phyloP scores from a whole-genome alignment of 2,113 vertebrate species.

The Cyprinodon brontotheroides region DNA sequence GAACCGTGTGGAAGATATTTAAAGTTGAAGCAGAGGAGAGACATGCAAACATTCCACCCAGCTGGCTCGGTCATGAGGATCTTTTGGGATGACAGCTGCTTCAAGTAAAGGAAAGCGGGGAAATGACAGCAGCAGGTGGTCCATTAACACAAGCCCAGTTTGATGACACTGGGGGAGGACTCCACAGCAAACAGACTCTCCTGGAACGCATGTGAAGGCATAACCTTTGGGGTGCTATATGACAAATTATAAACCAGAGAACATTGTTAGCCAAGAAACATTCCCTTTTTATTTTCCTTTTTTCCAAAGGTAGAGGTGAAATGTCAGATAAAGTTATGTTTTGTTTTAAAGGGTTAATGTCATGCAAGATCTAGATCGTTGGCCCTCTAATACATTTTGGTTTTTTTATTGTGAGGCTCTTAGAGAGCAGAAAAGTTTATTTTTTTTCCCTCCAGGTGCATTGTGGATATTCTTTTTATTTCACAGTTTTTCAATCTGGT shows the following conservation, averaged over 20 bases:
- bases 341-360: no score
- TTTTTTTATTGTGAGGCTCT: no score
- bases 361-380: no score
- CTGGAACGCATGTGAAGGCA: constrained; percentile 36
- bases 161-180: neutral
- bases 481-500: no score
- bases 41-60: constrained; percentile 81
- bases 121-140: constrained; percentile 75
- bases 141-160: constrained; percentile 30
- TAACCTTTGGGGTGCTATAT: constrained; percentile 34
- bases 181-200: constrained; percentile 23
- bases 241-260: constrained; percentile 27
- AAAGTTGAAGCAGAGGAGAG: constrained; percentile 71
- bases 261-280: neutral
- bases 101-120: constrained; percentile 39
- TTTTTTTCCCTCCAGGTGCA: no score
- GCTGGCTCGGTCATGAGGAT: constrained; percentile 85
- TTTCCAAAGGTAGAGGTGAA: neutral
- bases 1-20: constrained; percentile 86
- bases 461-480: no score
- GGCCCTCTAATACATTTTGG: no score
- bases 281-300: neutral
- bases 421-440: no score
- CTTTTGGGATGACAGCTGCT: constrained; percentile 87
- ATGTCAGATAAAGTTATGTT: no score